Base-by-base conservation (phyloP, 2,888 invertebrate species). In the Anthoptus insignis region DNA sequence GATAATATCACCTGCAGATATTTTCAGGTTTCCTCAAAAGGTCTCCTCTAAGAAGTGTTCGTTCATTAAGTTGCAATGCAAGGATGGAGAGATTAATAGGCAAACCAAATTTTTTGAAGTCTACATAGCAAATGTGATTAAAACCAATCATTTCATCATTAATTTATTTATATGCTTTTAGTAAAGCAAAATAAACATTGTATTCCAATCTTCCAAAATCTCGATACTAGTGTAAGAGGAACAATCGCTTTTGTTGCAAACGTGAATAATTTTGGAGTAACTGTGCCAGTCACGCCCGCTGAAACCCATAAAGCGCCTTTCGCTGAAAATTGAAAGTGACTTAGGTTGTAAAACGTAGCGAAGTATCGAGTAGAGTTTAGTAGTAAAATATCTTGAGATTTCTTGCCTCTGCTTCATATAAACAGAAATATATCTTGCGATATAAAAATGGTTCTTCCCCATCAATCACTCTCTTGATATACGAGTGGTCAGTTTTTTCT, bases 261-360 rank as follows among this genome's bases (percentile, higher is more conserved):
- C 21, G 37, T 63, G 49, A 49, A 57, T 63, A 56, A 63, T 19
- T 27, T 64, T 34, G 34, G 37, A 66, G 53, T 65, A 49, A 39
- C 64, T 83, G 91, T 87, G 85, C 88, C 72, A 79, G 86, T 88
- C 91, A 91, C 92, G 91, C 81, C 80, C 77, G 73, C 74, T 78
- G 76, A 79, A 76, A 80, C 80, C 84, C 81, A 84, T 91, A 91
- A 89, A 90, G 87, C 86, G 89, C 87, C 87, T 85, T 84, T 82
- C 75, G 84, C 80, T 84, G 86, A 82, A 91, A 91, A 91, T 91
- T 91, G 91, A 91, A 91, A 91, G 91, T 89, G 89, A 86, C 86
- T 90, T 86, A 77, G 81, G 88, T 80, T 87, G 87, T 91, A 88
- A 91, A 90, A 88, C 88, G 86, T 87, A 82, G 79, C 79, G 79